Evolutionary conservation across 2,888 invertebrate genomes (phyloP), one percentile per base, ranked within the genome.

Genomic region (Lepetodrilus schrolli): DNA sequence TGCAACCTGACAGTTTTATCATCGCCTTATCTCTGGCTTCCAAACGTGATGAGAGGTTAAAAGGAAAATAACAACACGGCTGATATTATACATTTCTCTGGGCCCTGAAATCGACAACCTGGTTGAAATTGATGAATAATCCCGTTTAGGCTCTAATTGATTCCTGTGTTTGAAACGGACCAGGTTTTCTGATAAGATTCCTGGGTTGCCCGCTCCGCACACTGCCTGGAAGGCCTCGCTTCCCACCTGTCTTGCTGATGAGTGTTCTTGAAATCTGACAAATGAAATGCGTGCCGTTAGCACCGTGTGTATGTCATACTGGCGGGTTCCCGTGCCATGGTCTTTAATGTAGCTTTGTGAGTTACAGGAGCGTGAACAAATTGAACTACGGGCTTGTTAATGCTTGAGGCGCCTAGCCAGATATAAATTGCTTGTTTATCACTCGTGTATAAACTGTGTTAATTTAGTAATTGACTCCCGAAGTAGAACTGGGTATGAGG

Each of bases 181-280:
- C 58, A 34, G 34, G 30, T 23, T 17, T 58, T 23, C 26, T 7
- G 58, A 58, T 58, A 58, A 58, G 30, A 30, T 58, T 26, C 58
- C 58, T 17, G 30, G 58, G 58, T 58, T 58, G 58, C 30, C 58
- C 58, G 58, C 58, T 58, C 58, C 58, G 26, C 58, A 58, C 58
- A 26, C 58, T 58, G 58, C n/a, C 30, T 17, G 43, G 17, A 26
- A 58, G 58, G 58, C 58, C 34, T 30, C 58, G 58, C 58, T 58
- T 13, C 34, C 26, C 58, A 58, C 58, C 58, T 58, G 58, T 58
- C 58, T 34, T 58, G 58, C 34, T 58, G 58, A 13, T 7, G 26
- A n/a, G 34, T 17, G 58, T 34, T 58, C 58, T 34, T 30, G 58
- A 34, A 30, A 58, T 30, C 58, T 30, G 30, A 58, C 58, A 58